Conservation (phyloP, 2,113 vertebrate genomes). For the Siphamia tubifer region DNA sequence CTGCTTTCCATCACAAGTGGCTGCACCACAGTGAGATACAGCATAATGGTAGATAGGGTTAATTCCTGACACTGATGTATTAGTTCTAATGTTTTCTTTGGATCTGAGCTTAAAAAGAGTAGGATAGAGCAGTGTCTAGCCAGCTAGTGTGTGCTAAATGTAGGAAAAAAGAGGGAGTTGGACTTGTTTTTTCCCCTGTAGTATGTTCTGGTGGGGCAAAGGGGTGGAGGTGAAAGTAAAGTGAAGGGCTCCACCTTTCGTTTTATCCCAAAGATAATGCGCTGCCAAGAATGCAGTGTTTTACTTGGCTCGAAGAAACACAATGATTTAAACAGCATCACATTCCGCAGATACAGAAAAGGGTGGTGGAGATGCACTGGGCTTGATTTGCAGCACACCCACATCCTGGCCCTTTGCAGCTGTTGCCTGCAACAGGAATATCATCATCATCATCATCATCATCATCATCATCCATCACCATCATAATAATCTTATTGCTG, state of each 20-base stretch:
- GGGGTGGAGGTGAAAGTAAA: slow-evolving; percentile 43
- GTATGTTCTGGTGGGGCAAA: slow-evolving; percentile 42
- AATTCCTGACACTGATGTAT: slow-evolving; percentile 71
- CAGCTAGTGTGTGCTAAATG: neutral
- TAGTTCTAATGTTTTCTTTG: slow-evolving; percentile 76
- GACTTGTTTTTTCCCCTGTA: slow-evolving; percentile 65
- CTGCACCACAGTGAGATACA: slow-evolving; percentile 49
- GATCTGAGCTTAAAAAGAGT: slow-evolving; percentile 53
- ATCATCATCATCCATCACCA: slow-evolving; percentile 38
- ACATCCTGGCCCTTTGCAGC: slow-evolving; percentile 56
- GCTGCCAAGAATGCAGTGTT: slow-evolving; percentile 74
- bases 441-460: slow-evolving; percentile 39
- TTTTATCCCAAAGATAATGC: slow-evolving; percentile 67
- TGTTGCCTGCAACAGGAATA: slow-evolving; percentile 33
- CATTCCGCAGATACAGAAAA: slow-evolving; percentile 42
- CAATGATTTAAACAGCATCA: slow-evolving; percentile 31
- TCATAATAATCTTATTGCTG: neutral
- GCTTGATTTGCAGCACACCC: slow-evolving; percentile 46
- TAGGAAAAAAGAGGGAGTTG: slow-evolving; percentile 45
- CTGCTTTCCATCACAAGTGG: slow-evolving; percentile 53
- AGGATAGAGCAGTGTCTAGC: slow-evolving; percentile 2
- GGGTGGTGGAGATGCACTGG: slow-evolving; percentile 35
- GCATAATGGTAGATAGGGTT: slow-evolving; percentile 50
- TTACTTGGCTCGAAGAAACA: slow-evolving; percentile 52
- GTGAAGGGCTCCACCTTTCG: slow-evolving; percentile 55